phyloP scores from a whole-genome alignment of 2,113 vertebrate species.

The Anarrhichthys ocellatus region DNA sequence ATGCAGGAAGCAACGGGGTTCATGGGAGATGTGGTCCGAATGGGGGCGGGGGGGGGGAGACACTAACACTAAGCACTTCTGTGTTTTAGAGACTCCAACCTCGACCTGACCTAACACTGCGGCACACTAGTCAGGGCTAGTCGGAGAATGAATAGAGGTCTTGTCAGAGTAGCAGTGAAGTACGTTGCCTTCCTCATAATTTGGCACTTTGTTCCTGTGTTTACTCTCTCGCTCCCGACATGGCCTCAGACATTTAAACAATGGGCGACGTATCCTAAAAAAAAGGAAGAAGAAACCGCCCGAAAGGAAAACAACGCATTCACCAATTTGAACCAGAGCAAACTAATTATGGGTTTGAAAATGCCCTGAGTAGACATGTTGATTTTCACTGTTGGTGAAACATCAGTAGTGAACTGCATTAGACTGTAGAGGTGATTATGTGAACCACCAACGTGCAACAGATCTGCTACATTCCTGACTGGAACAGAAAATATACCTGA shows the following conservation, averaged over 20 bases:
- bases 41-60: neutral
- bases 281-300: neutral
- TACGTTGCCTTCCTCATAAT: too few species aligned
- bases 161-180: neutral
- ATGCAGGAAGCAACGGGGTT: neutral
- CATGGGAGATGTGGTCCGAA: constrained; percentile 1
- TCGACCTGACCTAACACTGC: neutral
- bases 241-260: neutral
- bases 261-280: neutral
- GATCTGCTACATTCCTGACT: neutral
- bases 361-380: neutral
- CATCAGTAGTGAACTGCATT: neutral
- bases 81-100: neutral
- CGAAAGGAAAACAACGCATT: neutral
- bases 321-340: neutral
- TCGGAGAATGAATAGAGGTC: neutral
- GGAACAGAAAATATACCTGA: neutral
- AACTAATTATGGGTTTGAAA: neutral
- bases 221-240: neutral
- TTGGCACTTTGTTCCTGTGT: neutral
- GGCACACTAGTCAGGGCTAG: neutral
- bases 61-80: neutral
- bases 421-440: neutral
- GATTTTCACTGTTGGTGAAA: neutral
- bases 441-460: neutral